Evolutionary conservation across 1,140 invertebrate species (phyloP), one percentile per base, ranked within the genome.

Genomic region (Aphelenchoides avenae): DNA sequence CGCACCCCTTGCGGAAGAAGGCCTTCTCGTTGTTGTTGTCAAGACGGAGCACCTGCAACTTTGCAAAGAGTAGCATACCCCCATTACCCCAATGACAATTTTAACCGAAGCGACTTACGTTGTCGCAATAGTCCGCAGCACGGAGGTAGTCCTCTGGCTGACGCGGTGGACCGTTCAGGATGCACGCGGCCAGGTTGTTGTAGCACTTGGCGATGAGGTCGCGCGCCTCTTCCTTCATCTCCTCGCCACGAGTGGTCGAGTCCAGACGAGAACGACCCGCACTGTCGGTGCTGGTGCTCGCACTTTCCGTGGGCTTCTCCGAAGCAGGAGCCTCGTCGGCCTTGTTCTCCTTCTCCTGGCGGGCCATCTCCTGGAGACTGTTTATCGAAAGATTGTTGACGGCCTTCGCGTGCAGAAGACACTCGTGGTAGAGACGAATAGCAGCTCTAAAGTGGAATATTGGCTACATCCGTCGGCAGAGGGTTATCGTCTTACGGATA

Each of bases 11-110:
- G 11, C 36, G 41, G 15, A 64, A 56, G 13, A 62, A 31, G 13
- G 59, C 59, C 62, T 61, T 66, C 22, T 64, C 59, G 47, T 66
- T 58, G 24, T 4, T 59, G 15, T 33, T 22, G 15, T 61, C 63
- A 22, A 7, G 20, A 18, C 26, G 26, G 7, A 61, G 26, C n/a
- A 66, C 58, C 58, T 61, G 20, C 15, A 41, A 27, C 52, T 26
- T 5, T n/a, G 51, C n/a, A 61, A 5, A 59, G 26, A 55, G 3
- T 22, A 20, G 24, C 13, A 44, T 18, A 49, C 3, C 3, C 27
- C 3, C 24, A 3, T 2, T 5, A 52, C 26, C 18, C 11, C 37
- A 52, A 13, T 36, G 13, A 36, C 13, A 36, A 13, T 13, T 13
- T 13, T 13, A 36, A 36, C 13, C 11, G 11, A 59, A 46, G 3